Evolutionary conservation across 2,113 vertebrate genomes (phyloP).

Genomic region (Narcine bancroftii): DNA sequence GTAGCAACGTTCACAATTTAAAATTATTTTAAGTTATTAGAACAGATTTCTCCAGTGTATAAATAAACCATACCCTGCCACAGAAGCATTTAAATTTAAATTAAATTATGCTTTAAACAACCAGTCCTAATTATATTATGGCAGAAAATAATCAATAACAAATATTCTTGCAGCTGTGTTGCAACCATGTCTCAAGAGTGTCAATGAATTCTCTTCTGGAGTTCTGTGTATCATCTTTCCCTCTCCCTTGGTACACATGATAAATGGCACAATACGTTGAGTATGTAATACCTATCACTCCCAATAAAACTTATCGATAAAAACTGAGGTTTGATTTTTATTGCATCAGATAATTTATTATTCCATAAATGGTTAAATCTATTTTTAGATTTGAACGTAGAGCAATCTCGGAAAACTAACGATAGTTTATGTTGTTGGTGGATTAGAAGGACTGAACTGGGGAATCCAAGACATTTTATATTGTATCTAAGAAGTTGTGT

Average conservation of each 20-base stretch:
- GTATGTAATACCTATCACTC: not conserved
- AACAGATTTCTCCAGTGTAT: not conserved
- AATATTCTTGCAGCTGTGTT: not conserved
- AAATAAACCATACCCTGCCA: not conserved
- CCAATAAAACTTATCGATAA: not conserved
- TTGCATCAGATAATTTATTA: not conserved
- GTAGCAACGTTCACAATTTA: not conserved
- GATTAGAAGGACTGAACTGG: not conserved
- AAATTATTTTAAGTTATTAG: not conserved
- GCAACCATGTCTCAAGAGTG: not conserved
- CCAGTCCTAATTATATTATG: not conserved
- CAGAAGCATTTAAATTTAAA: conserved; percentile 6
- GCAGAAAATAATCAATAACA: not conserved
- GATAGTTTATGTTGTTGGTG: not conserved
- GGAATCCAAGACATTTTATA: not conserved
- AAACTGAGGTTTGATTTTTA: not conserved
- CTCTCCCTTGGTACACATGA: not conserved
- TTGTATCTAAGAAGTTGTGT: not conserved
- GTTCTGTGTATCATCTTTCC: no score
- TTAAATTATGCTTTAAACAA: not conserved
- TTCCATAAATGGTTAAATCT: not conserved
- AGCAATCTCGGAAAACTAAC: not conserved
- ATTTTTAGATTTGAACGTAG: not conserved
- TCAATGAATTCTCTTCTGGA: not conserved
- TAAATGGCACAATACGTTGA: not conserved